Base-by-base conservation (phyloP, 2,888 invertebrate genomes). In the Callyntrura sp. region DNA sequence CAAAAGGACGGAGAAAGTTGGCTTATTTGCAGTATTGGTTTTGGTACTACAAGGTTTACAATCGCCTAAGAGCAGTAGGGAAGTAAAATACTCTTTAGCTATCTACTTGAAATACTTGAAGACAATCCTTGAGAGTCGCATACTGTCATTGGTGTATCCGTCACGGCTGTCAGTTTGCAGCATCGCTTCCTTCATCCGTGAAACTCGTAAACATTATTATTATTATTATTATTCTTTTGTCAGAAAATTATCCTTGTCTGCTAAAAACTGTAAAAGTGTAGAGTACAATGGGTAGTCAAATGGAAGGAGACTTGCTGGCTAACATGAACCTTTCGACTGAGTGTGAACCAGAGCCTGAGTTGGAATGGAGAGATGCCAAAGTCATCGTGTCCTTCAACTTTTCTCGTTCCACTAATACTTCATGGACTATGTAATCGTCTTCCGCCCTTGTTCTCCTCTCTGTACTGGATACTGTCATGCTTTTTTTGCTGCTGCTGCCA, bases 311-410 rank as follows among this genome's bases (percentile, higher is more conserved):
- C 48, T n/a, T n/a, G n/a, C 79, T 87, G 28, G 91, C 89, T 62
- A 90, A 82, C 35, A 76, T 92, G 70, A 91, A 92, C 57, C 91
- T 93, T 57, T 90, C 92, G 65, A 93, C 93, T 85, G 92, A 92
- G n/a, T 92, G 97, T 95, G 98, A 97, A 95, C 96, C 96, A 95
- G 97, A 96, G 95, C 96, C 97, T 94, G 97, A 97, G 94, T 96
- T 96, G 95, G 97, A 96, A 95, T 98, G 98, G 98, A 96, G 96
- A 94, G 97, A 97, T 95, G 97, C 97, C 93, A 95, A 96, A 94
- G 96, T 97, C 94, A 95, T 98, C 94, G 96, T 96, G 94, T 97
- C 97, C 94, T 96, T 98, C 94, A 96, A 62, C 62, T 81, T 60
- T 81, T 60, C 81, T 81, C 43, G 62, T 81, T 43, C 28, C 45